A percentile compares a stretch with the other conserved stretches of the same genome.
These are phyloP conservation scores for Zosterops pallidus DNA, from an alignment of 2,113 vertebrate species.

Conservation along the genomic window DNA sequence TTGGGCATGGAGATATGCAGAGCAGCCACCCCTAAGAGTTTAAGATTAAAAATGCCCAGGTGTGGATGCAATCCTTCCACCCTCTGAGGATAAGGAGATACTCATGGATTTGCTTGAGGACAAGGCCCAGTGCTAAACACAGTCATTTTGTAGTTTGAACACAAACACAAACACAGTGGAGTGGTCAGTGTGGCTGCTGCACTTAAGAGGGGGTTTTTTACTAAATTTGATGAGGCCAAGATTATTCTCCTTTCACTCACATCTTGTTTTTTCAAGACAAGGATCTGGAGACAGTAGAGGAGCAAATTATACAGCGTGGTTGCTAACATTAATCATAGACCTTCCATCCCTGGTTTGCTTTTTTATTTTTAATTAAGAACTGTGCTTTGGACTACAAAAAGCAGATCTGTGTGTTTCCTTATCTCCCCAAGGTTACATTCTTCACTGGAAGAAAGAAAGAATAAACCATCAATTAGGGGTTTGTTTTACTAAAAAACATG, in stretches of 20 bases:
- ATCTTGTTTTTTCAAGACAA: neutral
- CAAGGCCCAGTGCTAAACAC: neutral
- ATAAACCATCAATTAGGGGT: neutral
- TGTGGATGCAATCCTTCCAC: neutral
- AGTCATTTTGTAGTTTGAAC: neutral
- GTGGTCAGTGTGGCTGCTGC: neutral
- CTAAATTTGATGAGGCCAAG: neutral
- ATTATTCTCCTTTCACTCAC: neutral
- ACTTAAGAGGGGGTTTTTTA: neutral
- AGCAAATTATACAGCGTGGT: neutral
- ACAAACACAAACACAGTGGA: neutral
- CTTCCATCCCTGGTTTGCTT: neutral
- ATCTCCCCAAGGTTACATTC: constrained; percentile 29
- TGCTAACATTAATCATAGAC: neutral
- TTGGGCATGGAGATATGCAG: neutral
- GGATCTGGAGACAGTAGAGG: neutral
- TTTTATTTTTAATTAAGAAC: neutral
- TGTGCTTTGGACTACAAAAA: constrained; percentile 17
- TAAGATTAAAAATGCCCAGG: neutral
- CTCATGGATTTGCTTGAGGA: neutral
- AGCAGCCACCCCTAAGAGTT: neutral
- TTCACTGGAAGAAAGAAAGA: neutral
- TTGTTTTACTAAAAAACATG: neutral
- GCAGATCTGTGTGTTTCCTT: constrained; percentile 2
- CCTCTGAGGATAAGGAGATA: neutral